Conservation (phyloP, 1,140 invertebrate species). For the Pachypsylla venusta region DNA sequence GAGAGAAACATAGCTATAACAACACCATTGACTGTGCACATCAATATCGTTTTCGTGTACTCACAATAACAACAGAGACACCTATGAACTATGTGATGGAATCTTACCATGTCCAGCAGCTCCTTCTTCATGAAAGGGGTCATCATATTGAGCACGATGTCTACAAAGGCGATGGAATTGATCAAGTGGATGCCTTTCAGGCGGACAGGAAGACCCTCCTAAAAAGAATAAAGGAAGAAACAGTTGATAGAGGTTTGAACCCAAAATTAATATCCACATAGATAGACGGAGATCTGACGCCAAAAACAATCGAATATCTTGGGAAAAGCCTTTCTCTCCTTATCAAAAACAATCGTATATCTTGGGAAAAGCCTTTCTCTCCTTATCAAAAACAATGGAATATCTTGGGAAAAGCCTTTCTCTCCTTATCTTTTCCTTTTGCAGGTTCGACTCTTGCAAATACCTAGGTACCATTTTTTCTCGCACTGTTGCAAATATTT, state of each 20-base stretch:
- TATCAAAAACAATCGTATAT: too few relatives aligned
- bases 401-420: too few relatives aligned
- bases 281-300: too few relatives aligned
- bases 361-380: too few relatives aligned
- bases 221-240: constrained; percentile 34
- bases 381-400: too few relatives aligned
- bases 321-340: too few relatives aligned
- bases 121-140: constrained; percentile 22
- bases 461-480: too few relatives aligned
- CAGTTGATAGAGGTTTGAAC: not conserved
- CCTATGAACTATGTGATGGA: not conserved
- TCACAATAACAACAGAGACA: not conserved
- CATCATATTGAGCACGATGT: constrained; percentile 21
- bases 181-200: constrained; percentile 21
- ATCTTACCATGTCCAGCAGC: constrained; percentile 19
- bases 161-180: constrained; percentile 16
- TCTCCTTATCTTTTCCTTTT: too few relatives aligned
- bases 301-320: too few relatives aligned
- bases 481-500: too few relatives aligned
- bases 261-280: too few relatives aligned
- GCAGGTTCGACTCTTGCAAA: too few relatives aligned
- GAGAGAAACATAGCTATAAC: not conserved
- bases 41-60: not conserved
- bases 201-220: constrained; percentile 21
- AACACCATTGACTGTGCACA: not conserved